Evolutionary conservation across 2,888 invertebrate species (phyloP).

Genomic region (Andrena trimmerana): DNA sequence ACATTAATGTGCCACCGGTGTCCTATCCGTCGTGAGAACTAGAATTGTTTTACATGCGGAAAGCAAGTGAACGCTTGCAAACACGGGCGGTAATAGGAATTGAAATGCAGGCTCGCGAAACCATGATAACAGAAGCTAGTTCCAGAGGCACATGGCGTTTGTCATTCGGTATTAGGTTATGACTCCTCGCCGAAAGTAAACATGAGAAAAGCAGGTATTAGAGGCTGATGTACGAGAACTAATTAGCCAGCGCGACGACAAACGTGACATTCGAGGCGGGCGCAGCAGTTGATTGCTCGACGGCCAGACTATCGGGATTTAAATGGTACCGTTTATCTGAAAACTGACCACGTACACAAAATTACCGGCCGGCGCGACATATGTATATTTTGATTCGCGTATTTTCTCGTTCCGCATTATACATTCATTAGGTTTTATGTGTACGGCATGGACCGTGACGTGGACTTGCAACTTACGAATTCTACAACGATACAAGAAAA

Average conservation of each 20-base stretch:
- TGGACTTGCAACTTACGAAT: constrained; percentile 50
- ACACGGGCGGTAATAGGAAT: neutral
- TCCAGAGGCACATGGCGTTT: constrained; percentile 41
- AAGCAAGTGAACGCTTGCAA: neutral
- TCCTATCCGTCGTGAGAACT: neutral
- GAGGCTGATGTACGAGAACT: neutral
- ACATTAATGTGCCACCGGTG: too few relatives aligned
- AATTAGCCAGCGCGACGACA: neutral
- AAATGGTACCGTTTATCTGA: neutral
- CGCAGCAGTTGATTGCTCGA: neutral
- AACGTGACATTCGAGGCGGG: neutral
- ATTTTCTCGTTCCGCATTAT: constrained; percentile 44
- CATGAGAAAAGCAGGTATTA: neutral
- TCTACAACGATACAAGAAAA: constrained; percentile 51
- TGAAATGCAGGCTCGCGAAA: neutral
- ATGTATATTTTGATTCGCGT: constrained; percentile 47
- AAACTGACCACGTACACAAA: constrained; percentile 80
- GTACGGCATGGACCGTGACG: constrained; percentile 5
- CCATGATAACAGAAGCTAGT: neutral
- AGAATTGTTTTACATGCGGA: constrained; percentile 15
- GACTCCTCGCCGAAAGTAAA: neutral
- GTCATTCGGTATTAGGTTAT: constrained; percentile 42
- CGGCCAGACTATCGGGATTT: neutral
- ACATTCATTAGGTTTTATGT: constrained; percentile 36
- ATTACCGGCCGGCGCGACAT: constrained; percentile 79